phyloP scores from a whole-genome alignment of 2,888 invertebrate genomes.

The Zaprionus obscuricornis region DNA sequence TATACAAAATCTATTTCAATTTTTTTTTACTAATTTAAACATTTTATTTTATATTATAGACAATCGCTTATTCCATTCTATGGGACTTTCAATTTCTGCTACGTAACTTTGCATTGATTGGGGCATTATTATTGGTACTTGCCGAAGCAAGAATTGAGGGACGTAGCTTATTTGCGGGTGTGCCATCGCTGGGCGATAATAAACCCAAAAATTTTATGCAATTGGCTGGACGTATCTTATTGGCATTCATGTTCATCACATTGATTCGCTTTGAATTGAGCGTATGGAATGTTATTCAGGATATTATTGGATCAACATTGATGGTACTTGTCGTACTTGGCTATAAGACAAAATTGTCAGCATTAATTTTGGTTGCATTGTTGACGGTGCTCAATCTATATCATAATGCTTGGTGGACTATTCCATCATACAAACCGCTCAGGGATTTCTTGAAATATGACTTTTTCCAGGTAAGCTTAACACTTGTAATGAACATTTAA shows the following conservation, averaged over 20 bases:
- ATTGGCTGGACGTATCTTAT: constrained; percentile 95
- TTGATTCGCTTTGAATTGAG: constrained; percentile 96
- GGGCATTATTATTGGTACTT: constrained; percentile 96
- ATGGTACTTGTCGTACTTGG: constrained; percentile 98
- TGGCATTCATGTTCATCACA: constrained; percentile 99
- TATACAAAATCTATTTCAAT: not conserved
- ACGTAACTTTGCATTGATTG: constrained; percentile 97
- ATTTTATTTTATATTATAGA: constrained; percentile 85
- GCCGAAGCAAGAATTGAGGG: constrained; percentile 98
- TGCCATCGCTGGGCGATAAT: constrained; percentile 95
- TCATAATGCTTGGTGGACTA: constrained; percentile 99
- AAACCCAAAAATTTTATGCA: constrained; percentile 98
- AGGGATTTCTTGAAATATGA: constrained; percentile 99
- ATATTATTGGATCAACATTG: constrained; percentile 95
- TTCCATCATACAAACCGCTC: constrained; percentile 97
- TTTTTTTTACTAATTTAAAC: no score
- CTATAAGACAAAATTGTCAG: constrained; percentile 99
- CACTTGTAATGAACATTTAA: not conserved
- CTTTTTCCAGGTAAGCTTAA: constrained; percentile 96
- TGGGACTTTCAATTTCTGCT: constrained; percentile 99
- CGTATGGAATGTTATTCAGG: constrained; percentile 95
- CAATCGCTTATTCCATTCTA: constrained; percentile 97
- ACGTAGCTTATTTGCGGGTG: constrained; percentile 97
- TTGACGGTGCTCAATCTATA: constrained; percentile 96
- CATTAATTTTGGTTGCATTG: constrained; percentile 95